Evolutionary conservation across 2,888 invertebrate species (phyloP).

Genomic region (Gastracanthus pulcherrimus): DNA sequence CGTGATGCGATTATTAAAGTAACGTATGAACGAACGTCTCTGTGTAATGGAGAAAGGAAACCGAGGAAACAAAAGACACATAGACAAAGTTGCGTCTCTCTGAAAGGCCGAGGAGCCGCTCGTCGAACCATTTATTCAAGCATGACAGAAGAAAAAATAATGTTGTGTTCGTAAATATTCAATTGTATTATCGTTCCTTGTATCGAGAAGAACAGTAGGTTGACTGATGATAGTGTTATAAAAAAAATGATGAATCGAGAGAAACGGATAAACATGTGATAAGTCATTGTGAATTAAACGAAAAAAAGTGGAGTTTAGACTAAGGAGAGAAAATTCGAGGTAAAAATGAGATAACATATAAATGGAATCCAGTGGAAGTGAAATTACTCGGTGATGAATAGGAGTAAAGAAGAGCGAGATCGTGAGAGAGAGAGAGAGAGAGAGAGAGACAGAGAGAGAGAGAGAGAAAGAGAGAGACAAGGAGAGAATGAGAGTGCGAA

Average conservation of each 20-base stretch:
- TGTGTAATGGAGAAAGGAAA: constrained; percentile 54
- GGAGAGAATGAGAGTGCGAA: constrained; percentile 50
- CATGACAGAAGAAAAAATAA: constrained; percentile 65
- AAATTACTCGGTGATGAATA: constrained; percentile 60
- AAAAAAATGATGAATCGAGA: constrained; percentile 59
- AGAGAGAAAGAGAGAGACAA: constrained; percentile 52
- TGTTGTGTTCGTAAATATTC: constrained; percentile 76
- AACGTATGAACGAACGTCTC: constrained; percentile 38
- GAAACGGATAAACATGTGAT: constrained; percentile 74
- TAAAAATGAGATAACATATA: constrained; percentile 50
- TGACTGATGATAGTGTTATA: constrained; percentile 73
- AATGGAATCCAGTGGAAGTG: constrained; percentile 61
- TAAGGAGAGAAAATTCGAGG: constrained; percentile 55
- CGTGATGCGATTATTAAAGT: constrained; percentile 43
- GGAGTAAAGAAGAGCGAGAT: constrained; percentile 38
- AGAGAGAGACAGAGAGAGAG: constrained; percentile 39
- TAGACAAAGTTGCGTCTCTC: constrained; percentile 47
- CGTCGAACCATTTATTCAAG: constrained; percentile 66
- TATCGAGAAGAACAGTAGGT: constrained; percentile 73
- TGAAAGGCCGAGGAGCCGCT: constrained; percentile 28
- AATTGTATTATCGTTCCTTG: constrained; percentile 77
- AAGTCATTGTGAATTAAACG: constrained; percentile 74
- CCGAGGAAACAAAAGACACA: too few relatives aligned
- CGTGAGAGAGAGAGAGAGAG: constrained; percentile 54
- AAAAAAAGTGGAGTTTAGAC: constrained; percentile 68